Conservation (phyloP, 2,797 vertebrate genomes). For the Tenualosa ilisha region DNA sequence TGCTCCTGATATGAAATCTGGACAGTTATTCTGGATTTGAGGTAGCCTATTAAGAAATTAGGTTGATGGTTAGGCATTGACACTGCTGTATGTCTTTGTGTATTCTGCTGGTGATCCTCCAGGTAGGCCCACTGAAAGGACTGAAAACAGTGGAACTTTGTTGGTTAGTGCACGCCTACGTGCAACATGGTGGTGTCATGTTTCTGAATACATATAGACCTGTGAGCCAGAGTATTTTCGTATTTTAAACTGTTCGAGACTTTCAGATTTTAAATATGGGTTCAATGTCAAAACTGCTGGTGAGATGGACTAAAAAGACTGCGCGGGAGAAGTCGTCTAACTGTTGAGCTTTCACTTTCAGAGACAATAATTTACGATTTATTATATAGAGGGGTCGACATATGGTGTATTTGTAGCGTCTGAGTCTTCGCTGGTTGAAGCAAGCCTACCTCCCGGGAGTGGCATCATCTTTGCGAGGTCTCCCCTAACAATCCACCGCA, state of each 20-base stretch:
- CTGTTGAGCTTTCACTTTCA: not conserved
- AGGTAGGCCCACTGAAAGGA: not conserved
- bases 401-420: not conserved
- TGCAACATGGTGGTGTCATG: not conserved
- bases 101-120: not conserved
- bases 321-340: not conserved
- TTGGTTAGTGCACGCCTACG: not conserved
- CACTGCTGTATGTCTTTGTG: not conserved
- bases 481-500: conserved; percentile 13
- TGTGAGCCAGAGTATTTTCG: not conserved
- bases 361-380: not conserved
- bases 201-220: not conserved
- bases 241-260: not conserved
- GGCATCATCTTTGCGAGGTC: conserved; percentile 20
- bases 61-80: not conserved
- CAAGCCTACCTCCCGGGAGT: not conserved
- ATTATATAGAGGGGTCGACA: not conserved
- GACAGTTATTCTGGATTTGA: not conserved
- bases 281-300: not conserved
- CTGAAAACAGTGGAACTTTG: not conserved
- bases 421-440: not conserved
- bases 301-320: not conserved
- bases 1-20: not conserved
- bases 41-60: not conserved
- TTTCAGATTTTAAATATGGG: not conserved